Conservation (phyloP, 1,140 invertebrate genomes). For the Orius insidiosus region DNA sequence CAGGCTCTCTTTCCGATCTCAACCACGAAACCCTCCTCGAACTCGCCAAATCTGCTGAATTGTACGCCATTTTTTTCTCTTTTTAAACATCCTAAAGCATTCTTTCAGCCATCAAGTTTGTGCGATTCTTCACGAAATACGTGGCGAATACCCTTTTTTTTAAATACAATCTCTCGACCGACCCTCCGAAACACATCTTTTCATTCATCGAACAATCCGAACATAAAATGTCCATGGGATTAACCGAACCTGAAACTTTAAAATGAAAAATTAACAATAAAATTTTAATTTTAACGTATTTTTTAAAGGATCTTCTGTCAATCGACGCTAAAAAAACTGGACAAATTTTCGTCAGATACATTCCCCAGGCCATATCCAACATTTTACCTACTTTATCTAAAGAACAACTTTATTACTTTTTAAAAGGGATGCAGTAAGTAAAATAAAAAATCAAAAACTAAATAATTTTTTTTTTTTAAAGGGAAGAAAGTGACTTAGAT, state of each 20-base stretch:
- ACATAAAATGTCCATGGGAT: slow-evolving; percentile 15
- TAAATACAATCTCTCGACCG: slow-evolving; percentile 39
- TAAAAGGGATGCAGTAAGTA: slow-evolving; percentile 18
- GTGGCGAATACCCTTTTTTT: slow-evolving; percentile 36
- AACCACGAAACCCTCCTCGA: slow-evolving; percentile 15
- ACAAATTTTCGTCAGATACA: slow-evolving; percentile 17
- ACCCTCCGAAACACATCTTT: slow-evolving; percentile 28
- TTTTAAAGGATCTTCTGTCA: slow-evolving; percentile 19
- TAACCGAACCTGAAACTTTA: slow-evolving; percentile 17
- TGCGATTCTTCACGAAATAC: slow-evolving; percentile 39
- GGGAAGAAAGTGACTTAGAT: slow-evolving; percentile 17
- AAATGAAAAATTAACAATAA: slow-evolving; percentile 16
- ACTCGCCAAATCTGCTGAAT: slow-evolving; percentile 18
- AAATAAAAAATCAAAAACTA: no score
- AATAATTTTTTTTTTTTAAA: no score
- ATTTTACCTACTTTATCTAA: slow-evolving; percentile 15
- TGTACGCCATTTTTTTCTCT: slow-evolving; percentile 19
- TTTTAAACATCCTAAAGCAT: no score
- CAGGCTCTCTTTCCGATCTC: slow-evolving; percentile 29
- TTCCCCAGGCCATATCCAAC: slow-evolving; percentile 9
- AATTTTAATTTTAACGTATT: background rate
- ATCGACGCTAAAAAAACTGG: slow-evolving; percentile 19
- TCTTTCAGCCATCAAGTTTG: slow-evolving; percentile 38
- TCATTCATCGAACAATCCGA: slow-evolving; percentile 17
- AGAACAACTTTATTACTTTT: slow-evolving; percentile 15